phyloP scores from a whole-genome alignment of 2,888 invertebrate genomes.

The Erebia palarica region DNA sequence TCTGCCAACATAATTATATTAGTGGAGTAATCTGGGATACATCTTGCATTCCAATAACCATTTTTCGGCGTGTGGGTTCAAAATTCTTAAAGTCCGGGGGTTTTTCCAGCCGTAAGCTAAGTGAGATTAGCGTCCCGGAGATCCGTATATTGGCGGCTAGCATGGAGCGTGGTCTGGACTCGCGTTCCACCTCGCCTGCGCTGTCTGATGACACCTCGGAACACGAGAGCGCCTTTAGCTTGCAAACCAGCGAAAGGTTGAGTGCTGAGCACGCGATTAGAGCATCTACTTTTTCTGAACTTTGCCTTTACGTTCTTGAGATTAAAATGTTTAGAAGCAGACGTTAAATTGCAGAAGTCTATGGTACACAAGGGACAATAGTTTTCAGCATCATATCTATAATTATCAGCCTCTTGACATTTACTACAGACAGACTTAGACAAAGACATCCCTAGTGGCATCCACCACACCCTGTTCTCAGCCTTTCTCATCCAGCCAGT shows the following conservation, averaged over 20 bases:
- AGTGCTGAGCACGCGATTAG: conserved; percentile 39
- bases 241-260: conserved; percentile 75
- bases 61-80: conserved; percentile 27
- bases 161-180: conserved; percentile 89
- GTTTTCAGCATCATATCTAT: too few relatives aligned
- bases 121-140: conserved; percentile 89
- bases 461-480: too few relatives aligned
- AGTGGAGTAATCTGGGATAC: background rate
- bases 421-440: too few relatives aligned
- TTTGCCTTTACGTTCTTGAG: background rate
- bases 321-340: too few relatives aligned
- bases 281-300: conserved; percentile 36
- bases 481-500: too few relatives aligned
- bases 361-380: too few relatives aligned
- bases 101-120: conserved; percentile 85
- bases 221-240: conserved; percentile 79
- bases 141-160: conserved; percentile 92
- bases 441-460: too few relatives aligned
- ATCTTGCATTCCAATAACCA: background rate
- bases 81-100: conserved; percentile 42
- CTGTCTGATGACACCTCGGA: conserved; percentile 68
- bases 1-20: background rate
- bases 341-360: too few relatives aligned
- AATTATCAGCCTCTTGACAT: too few relatives aligned
- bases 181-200: conserved; percentile 39